These are phyloP conservation scores for Hiodon tergisus DNA, from an alignment of 2,113 vertebrate species.

Conservation along the genomic window DNA sequence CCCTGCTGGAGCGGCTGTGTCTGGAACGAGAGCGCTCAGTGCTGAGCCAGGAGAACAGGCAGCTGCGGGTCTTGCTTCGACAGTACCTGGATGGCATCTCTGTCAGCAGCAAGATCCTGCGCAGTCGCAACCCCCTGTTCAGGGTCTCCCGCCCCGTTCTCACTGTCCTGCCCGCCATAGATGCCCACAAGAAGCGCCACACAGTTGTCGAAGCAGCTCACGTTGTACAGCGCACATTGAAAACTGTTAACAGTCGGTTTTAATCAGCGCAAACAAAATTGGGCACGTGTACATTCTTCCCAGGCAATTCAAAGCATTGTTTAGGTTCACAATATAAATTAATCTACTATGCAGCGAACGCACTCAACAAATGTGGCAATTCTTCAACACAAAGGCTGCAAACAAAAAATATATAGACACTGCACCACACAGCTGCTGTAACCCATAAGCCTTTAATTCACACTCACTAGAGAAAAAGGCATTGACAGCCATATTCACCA, in stretches of 20 bases:
- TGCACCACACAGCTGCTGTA: background rate
- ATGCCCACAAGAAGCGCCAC: slow-evolving; percentile 6
- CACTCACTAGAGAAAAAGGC: background rate
- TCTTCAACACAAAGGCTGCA: background rate
- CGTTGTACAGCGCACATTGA: slow-evolving; percentile 42
- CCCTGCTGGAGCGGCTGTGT: slow-evolving; percentile 63
- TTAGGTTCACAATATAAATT: no score
- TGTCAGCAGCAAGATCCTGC: slow-evolving; percentile 48
- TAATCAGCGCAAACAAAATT: no score
- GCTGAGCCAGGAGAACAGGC: slow-evolving; percentile 55
- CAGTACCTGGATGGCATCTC: slow-evolving; percentile 67
- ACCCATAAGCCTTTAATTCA: background rate
- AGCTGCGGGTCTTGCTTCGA: slow-evolving; percentile 56
- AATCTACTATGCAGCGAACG: no score
- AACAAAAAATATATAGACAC: background rate
- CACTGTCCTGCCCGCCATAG: background rate
- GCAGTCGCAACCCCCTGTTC: slow-evolving; percentile 51
- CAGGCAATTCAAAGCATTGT: no score
- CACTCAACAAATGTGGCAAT: no score
- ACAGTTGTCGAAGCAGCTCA: slow-evolving; percentile 45
- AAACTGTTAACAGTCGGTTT: slow-evolving; percentile 7
- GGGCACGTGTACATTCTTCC: no score
- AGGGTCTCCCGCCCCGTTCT: slow-evolving; percentile 34
- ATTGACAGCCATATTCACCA: background rate
- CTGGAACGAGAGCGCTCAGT: slow-evolving; percentile 45